Evolutionary conservation across 2,888 invertebrate species (phyloP).

Genomic region (Synergus itoensis): DNA sequence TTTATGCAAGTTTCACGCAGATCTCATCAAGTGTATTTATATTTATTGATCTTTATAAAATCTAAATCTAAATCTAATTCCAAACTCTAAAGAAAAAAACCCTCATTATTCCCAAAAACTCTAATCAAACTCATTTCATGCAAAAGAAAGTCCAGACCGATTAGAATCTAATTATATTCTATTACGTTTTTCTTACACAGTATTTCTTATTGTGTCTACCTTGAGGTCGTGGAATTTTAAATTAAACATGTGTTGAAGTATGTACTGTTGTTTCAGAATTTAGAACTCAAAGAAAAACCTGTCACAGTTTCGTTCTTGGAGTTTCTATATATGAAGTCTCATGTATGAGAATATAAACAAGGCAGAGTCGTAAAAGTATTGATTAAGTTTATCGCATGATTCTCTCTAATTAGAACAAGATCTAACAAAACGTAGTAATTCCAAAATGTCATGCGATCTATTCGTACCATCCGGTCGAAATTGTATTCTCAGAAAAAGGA

Average conservation of each 20-base stretch:
- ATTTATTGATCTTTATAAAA: too few relatives aligned
- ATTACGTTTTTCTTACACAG: not conserved
- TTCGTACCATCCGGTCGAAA: slow-evolving; percentile 3
- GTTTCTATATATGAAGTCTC: not conserved
- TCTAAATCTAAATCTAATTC: too few relatives aligned
- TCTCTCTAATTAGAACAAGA: slow-evolving; percentile 59
- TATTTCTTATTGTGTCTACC: not conserved
- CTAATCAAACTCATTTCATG: too few relatives aligned
- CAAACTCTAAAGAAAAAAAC: too few relatives aligned
- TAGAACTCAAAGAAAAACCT: not conserved
- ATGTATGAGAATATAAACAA: not conserved
- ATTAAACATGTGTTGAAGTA: not conserved
- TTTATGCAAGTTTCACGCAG: not conserved
- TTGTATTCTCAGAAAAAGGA: not conserved
- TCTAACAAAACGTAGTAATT: slow-evolving; percentile 53
- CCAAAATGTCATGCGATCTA: slow-evolving; percentile 51
- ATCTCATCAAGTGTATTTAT: too few relatives aligned
- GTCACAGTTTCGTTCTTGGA: not conserved
- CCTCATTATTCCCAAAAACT: not conserved
- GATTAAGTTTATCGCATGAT: slow-evolving; percentile 47
- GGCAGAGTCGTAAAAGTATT: not conserved
- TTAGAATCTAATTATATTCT: not conserved
- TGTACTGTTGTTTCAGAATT: not conserved
- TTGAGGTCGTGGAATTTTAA: not conserved
- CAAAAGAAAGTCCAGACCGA: too few relatives aligned